phyloP scores from a whole-genome alignment of 30 jellyfish, hydroid and myxozoan genomes.

The Morbakka virulenta region DNA sequence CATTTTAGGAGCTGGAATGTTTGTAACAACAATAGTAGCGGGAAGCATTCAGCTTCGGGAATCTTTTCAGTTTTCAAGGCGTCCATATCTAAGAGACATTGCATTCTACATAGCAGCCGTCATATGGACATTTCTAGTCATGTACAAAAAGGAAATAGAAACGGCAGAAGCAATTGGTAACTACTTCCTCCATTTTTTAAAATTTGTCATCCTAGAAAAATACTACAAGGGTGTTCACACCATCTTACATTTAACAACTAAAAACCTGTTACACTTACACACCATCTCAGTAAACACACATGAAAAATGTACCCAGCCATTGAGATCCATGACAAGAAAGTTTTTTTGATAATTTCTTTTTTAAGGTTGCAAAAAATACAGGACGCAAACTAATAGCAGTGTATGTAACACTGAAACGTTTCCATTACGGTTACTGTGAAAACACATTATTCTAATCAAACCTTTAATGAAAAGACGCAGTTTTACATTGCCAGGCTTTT shows the following conservation, averaged over 20 bases:
- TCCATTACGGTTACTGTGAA: too few species aligned
- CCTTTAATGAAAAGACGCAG: too few species aligned
- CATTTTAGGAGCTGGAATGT: constrained; percentile 94
- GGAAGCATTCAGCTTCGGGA: constrained; percentile 71
- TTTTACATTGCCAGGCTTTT: too few species aligned
- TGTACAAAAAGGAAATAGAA: constrained; percentile 62
- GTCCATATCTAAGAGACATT: constrained; percentile 85
- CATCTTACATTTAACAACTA: too few species aligned
- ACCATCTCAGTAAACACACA: not conserved
- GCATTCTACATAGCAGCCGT: constrained; percentile 73
- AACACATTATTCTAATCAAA: too few species aligned
- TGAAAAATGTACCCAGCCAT: not conserved
- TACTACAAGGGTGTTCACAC: too few species aligned
- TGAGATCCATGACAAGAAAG: too few species aligned
- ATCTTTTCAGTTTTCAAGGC: constrained; percentile 70
- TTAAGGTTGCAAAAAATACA: too few species aligned
- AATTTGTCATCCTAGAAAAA: not conserved
- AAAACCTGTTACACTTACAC: too few species aligned
- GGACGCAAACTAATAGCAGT: too few species aligned
- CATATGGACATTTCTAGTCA: constrained; percentile 81
- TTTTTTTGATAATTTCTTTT: too few species aligned
- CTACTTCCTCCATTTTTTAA: not conserved
- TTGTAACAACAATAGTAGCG: constrained; percentile 80
- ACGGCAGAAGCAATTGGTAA: constrained; percentile 88
- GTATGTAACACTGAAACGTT: too few species aligned